Evolutionary conservation across 2,888 invertebrate species (phyloP), one percentile per base, ranked within the genome.

Genomic region (Meiosimyza platycephala): DNA sequence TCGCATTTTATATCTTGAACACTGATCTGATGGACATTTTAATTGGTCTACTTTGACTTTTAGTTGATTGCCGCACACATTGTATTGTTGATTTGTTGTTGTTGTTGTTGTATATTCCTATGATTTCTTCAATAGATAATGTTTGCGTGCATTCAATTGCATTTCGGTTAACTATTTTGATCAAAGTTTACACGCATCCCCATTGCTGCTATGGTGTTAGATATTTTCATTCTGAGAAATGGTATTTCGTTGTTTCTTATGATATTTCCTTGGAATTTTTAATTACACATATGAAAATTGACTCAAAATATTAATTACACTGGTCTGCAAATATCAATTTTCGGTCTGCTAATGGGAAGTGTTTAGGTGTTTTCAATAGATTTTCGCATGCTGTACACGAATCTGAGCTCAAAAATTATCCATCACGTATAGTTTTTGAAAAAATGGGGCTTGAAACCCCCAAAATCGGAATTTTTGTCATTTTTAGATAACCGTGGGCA

Each of bases 11-110:
- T 64, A 71, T 65, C 52, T 76, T 72, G 73, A 76, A 78, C 78
- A 78, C 76, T 79, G 40, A 40, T 64, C 72, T 65, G 55, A 76
- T 72, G 73, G 76, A 78, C 78, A 78, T 77, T 75, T 79, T 79
- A 79, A 79, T 79, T 78, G 79, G 75, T 77, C 65, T 74, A 76
- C 72, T 76, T 75, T 73, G 76, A 76, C 74, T 75, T 76, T 74
- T 75, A 22, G 57, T 48, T 59, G 59, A 50, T 64, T 68, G 57
- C 68, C 68, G 59, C 68, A 68, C 68, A 59, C 57, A 16, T 16
- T 12, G 64, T 28, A 28, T 60, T 28, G 22, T 60, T 28, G 18
- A 60, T 60, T 18, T 54, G 6, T 60, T 60, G 55, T 55, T 55
- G 55, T 55, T 16, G 52, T 52, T 15, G 52, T n/a, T n/a, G 55